Conservation (phyloP, 1,140 invertebrate species). For the Philopotamus ludificatus region DNA sequence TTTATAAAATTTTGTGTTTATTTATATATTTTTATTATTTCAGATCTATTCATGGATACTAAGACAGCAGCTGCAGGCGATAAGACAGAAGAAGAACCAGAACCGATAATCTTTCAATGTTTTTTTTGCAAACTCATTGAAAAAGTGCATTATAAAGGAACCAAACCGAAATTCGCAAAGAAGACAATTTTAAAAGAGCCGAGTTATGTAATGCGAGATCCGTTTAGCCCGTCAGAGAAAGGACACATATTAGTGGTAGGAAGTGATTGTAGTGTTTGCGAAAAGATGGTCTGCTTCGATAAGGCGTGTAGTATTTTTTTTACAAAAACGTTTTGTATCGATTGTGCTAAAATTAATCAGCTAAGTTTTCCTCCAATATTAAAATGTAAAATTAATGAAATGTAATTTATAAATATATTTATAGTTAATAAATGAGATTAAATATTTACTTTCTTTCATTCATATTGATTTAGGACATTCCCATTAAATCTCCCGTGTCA, state of each 20-base stretch:
- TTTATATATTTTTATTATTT: too few relatives aligned
- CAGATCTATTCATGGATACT: too few relatives aligned
- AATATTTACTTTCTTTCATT: too few relatives aligned
- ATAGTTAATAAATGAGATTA: not conserved
- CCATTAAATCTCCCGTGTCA: too few relatives aligned
- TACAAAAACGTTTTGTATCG: slow-evolving; percentile 67
- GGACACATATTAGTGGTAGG: slow-evolving; percentile 71
- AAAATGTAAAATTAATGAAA: slow-evolving; percentile 50
- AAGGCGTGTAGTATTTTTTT: slow-evolving; percentile 79
- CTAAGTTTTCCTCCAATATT: slow-evolving; percentile 66
- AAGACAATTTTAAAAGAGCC: slow-evolving; percentile 65
- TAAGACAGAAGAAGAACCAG: slow-evolving; percentile 26
- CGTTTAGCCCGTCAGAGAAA: slow-evolving; percentile 67
- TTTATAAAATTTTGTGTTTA: too few relatives aligned
- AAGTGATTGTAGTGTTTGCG: slow-evolving; percentile 69
- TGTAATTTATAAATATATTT: not conserved
- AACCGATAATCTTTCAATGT: slow-evolving; percentile 62
- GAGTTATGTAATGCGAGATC: slow-evolving; percentile 79
- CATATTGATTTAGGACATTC: too few relatives aligned
- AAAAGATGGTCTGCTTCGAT: slow-evolving; percentile 68
- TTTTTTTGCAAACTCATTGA: slow-evolving; percentile 63
- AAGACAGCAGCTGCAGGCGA: slow-evolving; percentile 42
- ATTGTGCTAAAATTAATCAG: slow-evolving; percentile 63
- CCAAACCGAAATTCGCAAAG: slow-evolving; percentile 66
- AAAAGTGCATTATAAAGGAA: slow-evolving; percentile 71